Base-by-base conservation (phyloP, 2,888 invertebrate genomes). In the Tethea ocularis region DNA sequence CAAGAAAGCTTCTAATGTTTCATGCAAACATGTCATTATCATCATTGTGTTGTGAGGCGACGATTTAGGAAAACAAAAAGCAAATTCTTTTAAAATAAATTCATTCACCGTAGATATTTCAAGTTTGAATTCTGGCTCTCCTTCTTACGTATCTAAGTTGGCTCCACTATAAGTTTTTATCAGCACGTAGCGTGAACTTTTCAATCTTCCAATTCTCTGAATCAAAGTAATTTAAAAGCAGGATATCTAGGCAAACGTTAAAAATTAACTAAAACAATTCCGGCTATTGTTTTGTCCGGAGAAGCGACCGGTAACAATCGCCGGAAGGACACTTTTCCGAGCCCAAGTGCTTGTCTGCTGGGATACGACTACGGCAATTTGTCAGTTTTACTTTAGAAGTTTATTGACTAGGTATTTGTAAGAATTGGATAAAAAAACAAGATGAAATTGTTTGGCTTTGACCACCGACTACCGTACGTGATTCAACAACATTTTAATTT, bases 251-350 rank as follows among this genome's bases (percentile, higher is more conserved):
- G 78, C 80, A 80, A 80, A 79, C 71, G 78, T 69, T 68, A 72
- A 71, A 74, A 74, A 78, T 78, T 78, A 74, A 71, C 69, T 76
- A 75, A 76, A 71, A 72, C 75, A 58, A 82, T 83, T 84, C 85
- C 86, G 81, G 80, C 67, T 69, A 84, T 86, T 84, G 87, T 84
- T 65, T 62, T 63, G 73, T 73, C 72, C 70, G 68, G 68, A 66
- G 69, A 69, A 72, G 72, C 68, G 72, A 65, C 64, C 61, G 64
- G 56, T 59, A 62, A 86, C 86, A 87, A 87, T 85, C 72, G 62
- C 78, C 82, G 87, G 87, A 85, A 81, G 72, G 68, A 64, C 68
- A 65, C 72, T 72, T 74, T 70, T 72, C 61, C 59, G 63, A 67
- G 56, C 68, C 63, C 51, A 56, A 54, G 60, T 58, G 60, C 36